Evolutionary conservation across 2,888 invertebrate genomes (phyloP).

Genomic region (Orthosia cruda): DNA sequence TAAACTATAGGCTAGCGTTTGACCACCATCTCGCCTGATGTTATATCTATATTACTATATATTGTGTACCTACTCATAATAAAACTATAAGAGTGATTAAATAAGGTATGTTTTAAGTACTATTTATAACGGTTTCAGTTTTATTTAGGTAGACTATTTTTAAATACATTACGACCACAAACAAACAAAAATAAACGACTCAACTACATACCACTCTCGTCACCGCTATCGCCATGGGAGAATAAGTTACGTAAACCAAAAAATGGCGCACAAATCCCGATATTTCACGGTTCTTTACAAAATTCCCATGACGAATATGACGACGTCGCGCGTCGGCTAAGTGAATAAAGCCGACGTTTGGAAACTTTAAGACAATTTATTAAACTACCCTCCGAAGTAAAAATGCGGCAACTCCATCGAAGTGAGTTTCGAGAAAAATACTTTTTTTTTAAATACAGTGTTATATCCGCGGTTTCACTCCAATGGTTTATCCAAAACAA

Average conservation of each 20-base stretch:
- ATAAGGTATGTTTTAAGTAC: too few relatives aligned
- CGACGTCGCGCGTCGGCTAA: slow-evolving; percentile 65
- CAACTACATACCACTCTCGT: not conserved
- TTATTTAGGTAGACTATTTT: not conserved
- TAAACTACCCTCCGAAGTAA: slow-evolving; percentile 38
- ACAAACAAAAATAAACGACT: slow-evolving; percentile 8
- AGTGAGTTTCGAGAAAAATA: too few relatives aligned
- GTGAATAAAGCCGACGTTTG: slow-evolving; percentile 74
- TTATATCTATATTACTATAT: too few relatives aligned
- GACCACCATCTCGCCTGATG: too few relatives aligned
- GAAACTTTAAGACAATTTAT: slow-evolving; percentile 82
- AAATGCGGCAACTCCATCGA: too few relatives aligned
- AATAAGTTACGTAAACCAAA: slow-evolving; percentile 45
- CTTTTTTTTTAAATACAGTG: too few relatives aligned
- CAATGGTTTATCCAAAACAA: too few relatives aligned
- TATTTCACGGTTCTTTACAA: slow-evolving; percentile 62
- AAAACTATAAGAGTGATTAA: too few relatives aligned
- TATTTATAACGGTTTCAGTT: not conserved
- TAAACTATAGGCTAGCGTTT: too few relatives aligned
- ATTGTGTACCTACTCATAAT: too few relatives aligned
- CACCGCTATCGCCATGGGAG: not conserved
- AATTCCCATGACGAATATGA: slow-evolving; percentile 69
- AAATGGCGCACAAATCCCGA: slow-evolving; percentile 48
- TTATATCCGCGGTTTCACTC: too few relatives aligned
- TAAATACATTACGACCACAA: not conserved